Conservation (phyloP, 2,113 vertebrate species). For the Cebidichthys violaceus region DNA sequence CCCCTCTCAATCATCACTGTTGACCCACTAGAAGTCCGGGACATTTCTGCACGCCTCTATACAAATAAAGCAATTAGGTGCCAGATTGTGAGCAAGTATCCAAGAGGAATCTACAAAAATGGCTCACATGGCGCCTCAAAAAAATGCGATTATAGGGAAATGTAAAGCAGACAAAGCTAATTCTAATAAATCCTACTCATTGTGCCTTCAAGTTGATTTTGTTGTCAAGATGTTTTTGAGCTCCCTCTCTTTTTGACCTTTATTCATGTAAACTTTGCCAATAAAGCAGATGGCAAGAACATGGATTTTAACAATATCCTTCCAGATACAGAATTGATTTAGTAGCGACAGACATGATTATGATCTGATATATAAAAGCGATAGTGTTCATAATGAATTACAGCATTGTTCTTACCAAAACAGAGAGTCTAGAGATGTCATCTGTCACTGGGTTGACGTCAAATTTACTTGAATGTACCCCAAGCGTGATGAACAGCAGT, state of each 20-base stretch:
- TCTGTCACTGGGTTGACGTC: constrained; percentile 84
- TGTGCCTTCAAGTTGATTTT: too few relatives aligned
- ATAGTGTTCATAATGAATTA: background rate
- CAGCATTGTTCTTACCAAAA: constrained; percentile 80
- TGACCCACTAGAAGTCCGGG: too few relatives aligned
- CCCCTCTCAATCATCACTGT: background rate
- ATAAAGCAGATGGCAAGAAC: constrained; percentile 4
- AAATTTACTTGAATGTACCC: constrained; percentile 82
- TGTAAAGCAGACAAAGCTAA: too few relatives aligned
- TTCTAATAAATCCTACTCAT: too few relatives aligned
- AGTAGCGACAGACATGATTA: background rate
- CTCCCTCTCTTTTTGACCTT: background rate
- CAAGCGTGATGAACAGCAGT: constrained; percentile 84
- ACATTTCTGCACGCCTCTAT: too few relatives aligned
- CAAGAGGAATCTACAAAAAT: too few relatives aligned
- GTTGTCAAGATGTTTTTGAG: background rate
- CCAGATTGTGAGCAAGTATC: too few relatives aligned
- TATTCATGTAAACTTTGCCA: background rate
- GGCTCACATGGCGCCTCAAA: too few relatives aligned
- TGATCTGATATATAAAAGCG: background rate
- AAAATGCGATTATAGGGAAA: too few relatives aligned
- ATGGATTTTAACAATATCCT: background rate
- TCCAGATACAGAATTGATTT: background rate
- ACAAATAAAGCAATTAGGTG: too few relatives aligned
- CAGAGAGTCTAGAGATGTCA: constrained; percentile 82